Conservation (phyloP, 2,797 vertebrate genomes). For the Steatocranus sp. region DNA sequence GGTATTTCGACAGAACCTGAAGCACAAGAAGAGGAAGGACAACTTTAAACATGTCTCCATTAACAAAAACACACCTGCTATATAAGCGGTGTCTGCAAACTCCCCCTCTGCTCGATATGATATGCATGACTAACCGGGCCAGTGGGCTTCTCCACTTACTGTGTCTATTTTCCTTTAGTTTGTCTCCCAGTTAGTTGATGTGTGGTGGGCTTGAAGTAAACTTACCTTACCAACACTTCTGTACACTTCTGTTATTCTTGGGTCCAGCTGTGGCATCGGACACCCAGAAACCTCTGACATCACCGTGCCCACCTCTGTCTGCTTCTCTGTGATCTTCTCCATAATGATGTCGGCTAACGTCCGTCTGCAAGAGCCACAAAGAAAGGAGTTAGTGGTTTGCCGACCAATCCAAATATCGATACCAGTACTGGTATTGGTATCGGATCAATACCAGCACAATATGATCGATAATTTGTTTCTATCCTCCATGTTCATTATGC, state of each 20-base stretch:
- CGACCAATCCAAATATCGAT: background rate
- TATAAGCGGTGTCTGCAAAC: background rate
- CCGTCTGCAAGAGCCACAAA: conserved; percentile 65
- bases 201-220: background rate
- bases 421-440: background rate
- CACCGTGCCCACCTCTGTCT: conserved; percentile 91
- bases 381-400: background rate
- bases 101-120: background rate
- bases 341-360: conserved; percentile 96
- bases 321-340: conserved; percentile 98
- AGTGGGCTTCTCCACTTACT: background rate
- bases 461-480: background rate
- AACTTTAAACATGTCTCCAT: background rate
- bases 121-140: background rate
- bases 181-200: background rate
- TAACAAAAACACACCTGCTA: background rate
- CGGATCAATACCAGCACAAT: background rate
- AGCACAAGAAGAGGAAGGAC: background rate
- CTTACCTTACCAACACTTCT: conserved; percentile 88
- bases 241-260: conserved; percentile 90
- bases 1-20: conserved; percentile 91
- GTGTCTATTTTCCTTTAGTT: background rate
- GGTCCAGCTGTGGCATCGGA: conserved; percentile 88
- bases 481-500: background rate
- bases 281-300: conserved; percentile 88